Evolutionary conservation across 2,888 invertebrate genomes (phyloP), one percentile per base, ranked within the genome.

Genomic region (Diarsia brunnea): DNA sequence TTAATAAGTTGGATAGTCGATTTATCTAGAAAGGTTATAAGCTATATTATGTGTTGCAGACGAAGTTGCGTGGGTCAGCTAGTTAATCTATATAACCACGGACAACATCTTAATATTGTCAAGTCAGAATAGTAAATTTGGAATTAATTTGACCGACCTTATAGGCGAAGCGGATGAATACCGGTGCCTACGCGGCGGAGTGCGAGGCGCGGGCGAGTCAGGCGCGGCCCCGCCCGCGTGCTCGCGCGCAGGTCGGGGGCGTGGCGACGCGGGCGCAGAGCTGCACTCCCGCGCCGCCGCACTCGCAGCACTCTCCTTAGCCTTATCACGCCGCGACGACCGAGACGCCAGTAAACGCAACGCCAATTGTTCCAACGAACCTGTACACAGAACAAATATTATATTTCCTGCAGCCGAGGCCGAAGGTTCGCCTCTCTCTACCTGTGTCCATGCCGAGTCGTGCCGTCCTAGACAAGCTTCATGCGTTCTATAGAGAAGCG

Each of bases 141-240:
- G 45, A 45, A 21, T 51, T 21, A 10, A 21, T 51, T 11, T n/a
- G 14, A 45, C 47, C 3, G 43, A 97, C 95, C 98, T 96, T 87
- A 98, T 98, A 5, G 98, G 98, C 47, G 98, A 98, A 14, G 98
- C 97, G 65, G 98, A 98, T 87, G 98, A 98, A 87, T 98, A 98
- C 70, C 98, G 96, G 89, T 98, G 98, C 1, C 81, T 38, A 85
- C 81, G 68, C 72, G 82, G 75, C 27, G 89, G 19, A 14, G 85
- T 97, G 96, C 70, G 81, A 11, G 87, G 92, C 97, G 98, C 82
- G 84, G 90, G 75, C 77, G 86, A 65, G 82, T 75, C 75, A 79
- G 80, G 84, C 79, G 87, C 97, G 97, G 97, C 97, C 83, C 82
- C 69, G 86, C 85, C 66, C 97, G 76, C 73, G 85, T 80, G 76